Conservation (phyloP, 2,888 invertebrate genomes). For the Osedax fenrisi region DNA sequence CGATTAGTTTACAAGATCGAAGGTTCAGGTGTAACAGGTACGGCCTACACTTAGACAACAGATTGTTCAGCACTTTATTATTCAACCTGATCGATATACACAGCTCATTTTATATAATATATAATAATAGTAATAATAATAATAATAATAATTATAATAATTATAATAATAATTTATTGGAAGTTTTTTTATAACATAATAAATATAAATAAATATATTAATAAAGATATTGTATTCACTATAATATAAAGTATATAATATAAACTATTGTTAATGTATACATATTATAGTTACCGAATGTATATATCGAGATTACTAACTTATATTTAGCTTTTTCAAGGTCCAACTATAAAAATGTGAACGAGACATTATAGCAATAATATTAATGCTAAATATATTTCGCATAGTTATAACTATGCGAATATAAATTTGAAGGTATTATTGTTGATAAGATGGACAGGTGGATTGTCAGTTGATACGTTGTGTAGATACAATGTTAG, state of each 20-base stretch:
- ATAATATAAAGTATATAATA: too few relatives aligned
- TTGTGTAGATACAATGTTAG: too few relatives aligned
- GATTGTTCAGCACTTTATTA: constrained; percentile 43
- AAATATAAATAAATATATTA: neutral
- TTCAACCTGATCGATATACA: constrained; percentile 44
- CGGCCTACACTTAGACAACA: constrained; percentile 47
- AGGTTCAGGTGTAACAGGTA: constrained; percentile 49
- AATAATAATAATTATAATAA: neutral
- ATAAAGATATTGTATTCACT: too few relatives aligned
- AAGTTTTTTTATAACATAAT: neutral
- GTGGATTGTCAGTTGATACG: too few relatives aligned
- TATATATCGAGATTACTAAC: too few relatives aligned
- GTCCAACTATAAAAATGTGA: neutral
- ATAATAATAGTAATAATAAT: constrained; percentile 4
- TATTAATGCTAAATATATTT: too few relatives aligned
- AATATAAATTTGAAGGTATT: too few relatives aligned
- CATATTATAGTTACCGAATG: too few relatives aligned
- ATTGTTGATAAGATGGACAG: too few relatives aligned
- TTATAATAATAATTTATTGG: neutral
- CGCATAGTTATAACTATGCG: too few relatives aligned
- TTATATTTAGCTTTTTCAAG: neutral
- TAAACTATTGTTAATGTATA: too few relatives aligned
- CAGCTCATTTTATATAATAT: neutral
- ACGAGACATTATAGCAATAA: too few relatives aligned
- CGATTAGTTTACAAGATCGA: constrained; percentile 42